phyloP scores from a whole-genome alignment of 2,797 vertebrate genomes.

The Phaenicophaeus curvirostris region DNA sequence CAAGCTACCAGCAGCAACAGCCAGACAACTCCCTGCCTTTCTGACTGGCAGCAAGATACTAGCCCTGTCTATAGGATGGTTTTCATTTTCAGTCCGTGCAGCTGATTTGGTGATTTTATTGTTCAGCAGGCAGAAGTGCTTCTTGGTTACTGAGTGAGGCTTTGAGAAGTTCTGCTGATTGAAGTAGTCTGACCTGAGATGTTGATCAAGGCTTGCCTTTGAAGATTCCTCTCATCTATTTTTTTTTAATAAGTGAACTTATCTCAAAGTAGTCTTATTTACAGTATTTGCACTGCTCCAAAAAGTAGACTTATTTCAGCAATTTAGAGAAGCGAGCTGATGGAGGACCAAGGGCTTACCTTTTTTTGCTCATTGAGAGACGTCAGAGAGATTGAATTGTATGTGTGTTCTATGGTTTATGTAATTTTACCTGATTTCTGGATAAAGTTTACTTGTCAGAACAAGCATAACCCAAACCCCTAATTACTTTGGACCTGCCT shows the following conservation, averaged over 20 bases:
- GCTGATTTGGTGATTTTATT: neutral
- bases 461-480: neutral
- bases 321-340: neutral
- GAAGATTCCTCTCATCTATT: neutral
- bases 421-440: neutral
- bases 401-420: neutral
- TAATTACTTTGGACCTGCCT: neutral
- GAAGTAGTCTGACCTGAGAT: neutral
- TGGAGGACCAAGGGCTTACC: neutral
- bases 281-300: neutral
- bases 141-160: neutral
- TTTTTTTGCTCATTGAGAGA: neutral
- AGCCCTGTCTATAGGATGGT: rapidly evolving
- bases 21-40: neutral
- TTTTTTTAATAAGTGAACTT: neutral
- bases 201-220: neutral
- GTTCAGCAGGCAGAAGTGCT: neutral
- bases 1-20: neutral
- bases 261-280: neutral
- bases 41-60: too few relatives aligned
- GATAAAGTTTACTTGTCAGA: neutral
- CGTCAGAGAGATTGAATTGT: neutral
- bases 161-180: neutral
- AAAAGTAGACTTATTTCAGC: neutral
- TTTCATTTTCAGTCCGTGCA: neutral